phyloP scores from a whole-genome alignment of 2,113 vertebrate genomes.

The Rhinoderma darwinii region DNA sequence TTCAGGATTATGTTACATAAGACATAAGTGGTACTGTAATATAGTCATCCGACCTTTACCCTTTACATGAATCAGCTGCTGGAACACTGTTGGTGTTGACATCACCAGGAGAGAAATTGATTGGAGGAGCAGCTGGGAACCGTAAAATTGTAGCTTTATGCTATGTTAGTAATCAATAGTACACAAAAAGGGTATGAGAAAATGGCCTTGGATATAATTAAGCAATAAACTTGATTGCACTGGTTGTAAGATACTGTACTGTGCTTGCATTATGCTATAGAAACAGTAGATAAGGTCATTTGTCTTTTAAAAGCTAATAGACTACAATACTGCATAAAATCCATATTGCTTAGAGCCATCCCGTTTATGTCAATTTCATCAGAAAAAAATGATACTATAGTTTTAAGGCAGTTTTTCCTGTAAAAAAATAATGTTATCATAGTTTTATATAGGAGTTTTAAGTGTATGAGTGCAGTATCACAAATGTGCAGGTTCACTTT shows the following conservation, averaged over 20 bases:
- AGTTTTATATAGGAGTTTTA: background rate
- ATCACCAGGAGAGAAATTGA: conserved; percentile 37
- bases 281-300: background rate
- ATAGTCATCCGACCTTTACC: conserved; percentile 19
- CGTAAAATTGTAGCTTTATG: conserved; percentile 36
- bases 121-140: conserved; percentile 35
- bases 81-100: conserved; percentile 23
- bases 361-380: background rate
- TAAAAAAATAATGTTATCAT: background rate
- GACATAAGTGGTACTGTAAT: background rate
- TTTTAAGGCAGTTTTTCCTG: background rate
- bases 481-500: background rate
- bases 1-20: background rate
- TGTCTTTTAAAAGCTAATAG: background rate
- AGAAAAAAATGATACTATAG: background rate
- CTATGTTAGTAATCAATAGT: conserved; percentile 49
- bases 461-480: background rate
- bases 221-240: conserved; percentile 44
- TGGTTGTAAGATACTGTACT: conserved; percentile 22
- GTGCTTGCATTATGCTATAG: conserved; percentile 14
- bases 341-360: background rate
- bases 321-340: background rate
- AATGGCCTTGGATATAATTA: conserved; percentile 46
- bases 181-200: conserved; percentile 22
- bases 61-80: conserved; percentile 39